Conservation (phyloP, 2,797 vertebrate genomes). For the Halcyon leucocephala region DNA sequence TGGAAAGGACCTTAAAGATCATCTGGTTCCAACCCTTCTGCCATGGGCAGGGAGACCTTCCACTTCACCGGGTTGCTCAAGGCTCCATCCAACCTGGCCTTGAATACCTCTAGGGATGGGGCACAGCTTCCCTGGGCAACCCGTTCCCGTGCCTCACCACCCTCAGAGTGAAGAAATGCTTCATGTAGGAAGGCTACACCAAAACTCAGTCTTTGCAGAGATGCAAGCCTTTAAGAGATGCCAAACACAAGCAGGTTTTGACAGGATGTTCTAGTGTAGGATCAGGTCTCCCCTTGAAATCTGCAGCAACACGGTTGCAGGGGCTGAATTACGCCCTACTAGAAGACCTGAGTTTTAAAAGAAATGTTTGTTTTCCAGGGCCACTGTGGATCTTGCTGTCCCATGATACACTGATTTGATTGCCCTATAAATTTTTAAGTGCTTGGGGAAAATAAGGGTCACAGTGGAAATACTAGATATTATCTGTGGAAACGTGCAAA, state of each 20-base stretch:
- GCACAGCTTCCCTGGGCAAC: background rate
- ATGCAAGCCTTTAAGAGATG: background rate
- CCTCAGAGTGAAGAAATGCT: background rate
- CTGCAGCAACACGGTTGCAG: background rate
- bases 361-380: background rate
- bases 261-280: background rate
- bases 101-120: background rate
- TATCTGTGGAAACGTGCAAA: background rate
- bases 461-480: background rate
- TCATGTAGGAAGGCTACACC: background rate
- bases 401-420: rapidly evolving
- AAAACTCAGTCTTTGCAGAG: background rate
- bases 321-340: background rate
- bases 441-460: background rate
- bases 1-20: background rate
- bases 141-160: background rate
- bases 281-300: background rate
- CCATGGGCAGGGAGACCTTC: background rate
- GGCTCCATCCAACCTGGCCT: background rate
- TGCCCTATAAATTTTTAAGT: background rate
- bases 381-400: rapidly evolving
- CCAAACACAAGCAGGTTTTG: background rate
- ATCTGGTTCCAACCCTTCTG: background rate
- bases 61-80: background rate
- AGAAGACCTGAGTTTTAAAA: background rate